Conservation (phyloP, 2,113 vertebrate species). For the Mesocricetus auratus region DNA sequence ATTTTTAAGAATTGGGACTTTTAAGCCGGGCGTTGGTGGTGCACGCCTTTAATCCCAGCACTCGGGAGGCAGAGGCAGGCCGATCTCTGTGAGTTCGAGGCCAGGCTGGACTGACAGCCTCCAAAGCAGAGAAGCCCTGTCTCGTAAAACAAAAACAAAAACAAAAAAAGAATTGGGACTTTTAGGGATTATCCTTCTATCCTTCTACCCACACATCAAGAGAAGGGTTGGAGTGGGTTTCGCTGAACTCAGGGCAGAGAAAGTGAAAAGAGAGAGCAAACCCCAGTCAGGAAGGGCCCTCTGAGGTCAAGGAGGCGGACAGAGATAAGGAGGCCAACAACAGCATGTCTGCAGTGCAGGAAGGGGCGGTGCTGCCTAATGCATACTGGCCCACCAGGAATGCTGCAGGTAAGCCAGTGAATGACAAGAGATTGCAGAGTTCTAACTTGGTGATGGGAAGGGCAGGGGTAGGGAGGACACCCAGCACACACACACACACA, state of each 20-base stretch:
- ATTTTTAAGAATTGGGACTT: not conserved
- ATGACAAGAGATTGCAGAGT: not conserved
- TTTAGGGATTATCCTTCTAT: not conserved
- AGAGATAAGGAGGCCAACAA: constrained; percentile 26
- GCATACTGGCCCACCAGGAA: not conserved
- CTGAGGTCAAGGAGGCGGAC: not conserved
- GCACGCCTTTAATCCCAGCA: no score
- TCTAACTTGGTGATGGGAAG: not conserved
- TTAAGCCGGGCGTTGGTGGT: no score
- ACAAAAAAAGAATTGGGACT: not conserved
- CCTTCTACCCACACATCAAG: not conserved
- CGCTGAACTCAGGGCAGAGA: not conserved
- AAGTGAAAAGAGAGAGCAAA: not conserved
- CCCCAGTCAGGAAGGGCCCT: not conserved
- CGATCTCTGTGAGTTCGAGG: no score
- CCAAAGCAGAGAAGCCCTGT: no score
- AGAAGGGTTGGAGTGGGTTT: not conserved
- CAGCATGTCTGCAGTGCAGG: not conserved
- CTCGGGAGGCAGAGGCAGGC: no score
- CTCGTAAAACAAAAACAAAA: no score
- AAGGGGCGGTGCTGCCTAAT: not conserved
- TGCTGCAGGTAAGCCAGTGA: not conserved
- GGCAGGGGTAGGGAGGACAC: not conserved
- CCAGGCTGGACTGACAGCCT: no score
- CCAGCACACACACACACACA: not conserved